phyloP scores from a whole-genome alignment of 2,888 invertebrate genomes.

The Eupeodes luniger region DNA sequence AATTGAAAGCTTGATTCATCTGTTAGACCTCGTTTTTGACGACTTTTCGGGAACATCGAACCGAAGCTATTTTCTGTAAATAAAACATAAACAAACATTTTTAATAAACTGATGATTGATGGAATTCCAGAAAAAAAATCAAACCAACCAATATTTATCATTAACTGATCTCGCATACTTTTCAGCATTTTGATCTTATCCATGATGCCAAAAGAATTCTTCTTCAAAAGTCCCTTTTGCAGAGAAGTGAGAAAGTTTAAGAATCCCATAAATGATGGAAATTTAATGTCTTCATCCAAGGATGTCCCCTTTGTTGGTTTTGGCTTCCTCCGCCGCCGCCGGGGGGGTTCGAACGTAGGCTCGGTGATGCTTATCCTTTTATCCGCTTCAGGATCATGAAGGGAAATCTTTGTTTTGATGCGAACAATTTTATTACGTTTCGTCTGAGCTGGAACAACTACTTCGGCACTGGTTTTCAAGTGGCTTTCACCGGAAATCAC shows the following conservation, averaged over 20 bases:
- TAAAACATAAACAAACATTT: not conserved
- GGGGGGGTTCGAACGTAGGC: not conserved
- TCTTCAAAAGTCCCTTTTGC: conserved; percentile 80
- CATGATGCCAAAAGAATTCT: conserved; percentile 80
- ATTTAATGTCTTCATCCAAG: conserved; percentile 59
- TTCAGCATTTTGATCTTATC: conserved; percentile 82
- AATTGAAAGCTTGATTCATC: conserved; percentile 88
- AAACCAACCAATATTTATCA: conserved; percentile 88
- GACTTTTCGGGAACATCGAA: conserved; percentile 70
- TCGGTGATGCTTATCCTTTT: conserved; percentile 26
- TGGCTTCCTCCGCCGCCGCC: not conserved
- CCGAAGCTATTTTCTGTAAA: conserved; percentile 55
- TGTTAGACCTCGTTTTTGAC: conserved; percentile 80
- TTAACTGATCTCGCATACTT: conserved; percentile 85
- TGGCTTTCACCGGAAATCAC: conserved; percentile 77
- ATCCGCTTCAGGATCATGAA: conserved; percentile 46
- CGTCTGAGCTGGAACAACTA: conserved; percentile 77
- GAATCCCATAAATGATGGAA: conserved; percentile 81
- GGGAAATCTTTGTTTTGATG: conserved; percentile 77
- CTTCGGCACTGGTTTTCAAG: conserved; percentile 78
- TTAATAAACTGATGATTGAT: not conserved
- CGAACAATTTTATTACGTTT: conserved; percentile 77
- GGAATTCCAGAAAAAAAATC: not conserved
- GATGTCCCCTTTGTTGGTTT: conserved; percentile 14
- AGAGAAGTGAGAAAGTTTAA: conserved; percentile 81